Base-by-base conservation (phyloP, 2,797 vertebrate species). In the Chlorospingus semifuscus region DNA sequence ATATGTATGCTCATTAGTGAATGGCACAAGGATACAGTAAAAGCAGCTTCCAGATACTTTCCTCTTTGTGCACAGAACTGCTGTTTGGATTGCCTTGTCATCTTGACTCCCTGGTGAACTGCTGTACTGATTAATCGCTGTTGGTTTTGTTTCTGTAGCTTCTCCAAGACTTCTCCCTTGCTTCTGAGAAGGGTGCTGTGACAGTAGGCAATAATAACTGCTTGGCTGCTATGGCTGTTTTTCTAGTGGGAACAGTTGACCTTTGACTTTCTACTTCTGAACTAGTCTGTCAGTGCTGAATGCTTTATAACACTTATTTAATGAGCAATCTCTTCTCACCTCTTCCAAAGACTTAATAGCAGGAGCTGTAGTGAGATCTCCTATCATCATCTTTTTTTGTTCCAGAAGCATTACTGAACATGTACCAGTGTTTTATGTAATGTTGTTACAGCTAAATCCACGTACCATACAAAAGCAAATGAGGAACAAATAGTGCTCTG, bases 341-440 rank as follows among this genome's bases (percentile, higher is more conserved):
- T 94, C 66, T 95, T 77, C 85, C 80, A 82, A 88, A 84, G 91
- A 66, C 81, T 96, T 95, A 96, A 95, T 94, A 95, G 94, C 77
- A 97, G 95, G 96, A 95, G 85, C 89, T 96, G 95, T 89, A 96
- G 80, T 34, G 2, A 95, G 94, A 94, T 93, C 77, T 94, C 87
- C 94, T 95, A 94, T 96, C 94, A 94, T 92, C 91, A 91, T 96
- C 57, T 50, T 81, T 86, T 90, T 92, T 63, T 79, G 50, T 87
- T 93, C 53, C 83, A 85, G 57, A 85, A 30, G 42, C 83, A 90
- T 30, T 85, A 80, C 60, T 88, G 85, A 89, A 85, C 59, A n/a
- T 32, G 50, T 57, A 53, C 13, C 16, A 21, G 46, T 68, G 55
- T 89, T 94, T 89, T 83, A 71, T 68, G 37, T 82, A 63, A 59